Conservation (phyloP, 2,888 invertebrate genomes). For the Conops quadrifasciatus region DNA sequence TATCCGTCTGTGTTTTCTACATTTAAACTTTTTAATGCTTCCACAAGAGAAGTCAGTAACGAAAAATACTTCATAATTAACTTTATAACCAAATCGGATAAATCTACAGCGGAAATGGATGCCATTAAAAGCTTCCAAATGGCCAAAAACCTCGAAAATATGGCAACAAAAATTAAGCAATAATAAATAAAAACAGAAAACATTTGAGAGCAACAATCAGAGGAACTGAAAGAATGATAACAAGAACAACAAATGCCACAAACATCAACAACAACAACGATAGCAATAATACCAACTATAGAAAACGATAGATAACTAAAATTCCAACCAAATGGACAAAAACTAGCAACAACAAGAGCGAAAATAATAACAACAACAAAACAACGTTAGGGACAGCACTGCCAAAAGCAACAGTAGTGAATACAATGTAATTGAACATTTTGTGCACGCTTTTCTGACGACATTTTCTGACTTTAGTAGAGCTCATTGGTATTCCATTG, state of each 20-base stretch:
- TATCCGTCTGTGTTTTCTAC: no score
- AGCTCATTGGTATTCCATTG: conserved; percentile 6
- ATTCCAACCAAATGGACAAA: no score
- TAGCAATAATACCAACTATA: background rate
- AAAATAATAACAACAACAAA: background rate
- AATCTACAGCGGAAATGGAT: background rate
- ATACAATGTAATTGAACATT: conserved; percentile 10
- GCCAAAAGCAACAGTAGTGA: no score
- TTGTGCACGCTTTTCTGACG: background rate
- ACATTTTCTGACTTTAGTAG: background rate
- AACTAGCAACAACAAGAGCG: background rate
- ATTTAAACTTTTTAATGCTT: no score
- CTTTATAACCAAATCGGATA: background rate
- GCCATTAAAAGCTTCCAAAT: background rate
- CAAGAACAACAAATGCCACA: no score
- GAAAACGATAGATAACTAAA: background rate
- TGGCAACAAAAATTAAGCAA: no score
- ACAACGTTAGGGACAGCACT: background rate
- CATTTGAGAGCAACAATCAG: no score
- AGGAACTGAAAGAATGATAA: no score
- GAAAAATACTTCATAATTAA: no score
- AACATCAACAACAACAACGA: background rate
- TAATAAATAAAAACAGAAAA: no score
- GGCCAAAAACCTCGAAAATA: background rate
- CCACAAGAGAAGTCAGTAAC: no score